These are phyloP conservation scores for Cremastinae sp. DNA, from an alignment of 2,888 invertebrate genomes.

Conservation along the genomic window DNA sequence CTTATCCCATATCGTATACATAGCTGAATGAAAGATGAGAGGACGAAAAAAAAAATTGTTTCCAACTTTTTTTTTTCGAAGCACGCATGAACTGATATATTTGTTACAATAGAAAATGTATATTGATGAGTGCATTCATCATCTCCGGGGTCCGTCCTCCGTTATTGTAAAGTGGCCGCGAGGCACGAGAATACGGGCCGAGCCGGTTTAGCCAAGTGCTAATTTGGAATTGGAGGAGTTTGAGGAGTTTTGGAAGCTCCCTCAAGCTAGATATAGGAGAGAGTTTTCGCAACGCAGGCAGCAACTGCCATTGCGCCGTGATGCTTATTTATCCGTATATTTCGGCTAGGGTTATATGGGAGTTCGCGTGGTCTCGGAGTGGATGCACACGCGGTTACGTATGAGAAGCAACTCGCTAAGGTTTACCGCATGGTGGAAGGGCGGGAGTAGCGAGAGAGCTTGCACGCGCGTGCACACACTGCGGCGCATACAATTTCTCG, in stretches of 20 bases:
- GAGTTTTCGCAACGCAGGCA: slow-evolving; percentile 40
- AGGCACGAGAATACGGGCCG: not conserved
- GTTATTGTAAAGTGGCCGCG: not conserved
- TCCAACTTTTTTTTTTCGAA: not conserved
- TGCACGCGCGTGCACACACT: slow-evolving; percentile 36
- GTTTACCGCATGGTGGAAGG: slow-evolving; percentile 37
- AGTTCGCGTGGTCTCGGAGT: slow-evolving; percentile 26
- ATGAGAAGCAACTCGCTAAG: slow-evolving; percentile 44
- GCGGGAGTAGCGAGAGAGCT: slow-evolving; percentile 29
- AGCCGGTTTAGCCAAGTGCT: slow-evolving; percentile 28
- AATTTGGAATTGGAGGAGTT: slow-evolving; percentile 51
- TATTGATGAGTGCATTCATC: slow-evolving; percentile 8
- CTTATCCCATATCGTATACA: too few relatives aligned
- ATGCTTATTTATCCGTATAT: slow-evolving; percentile 25
- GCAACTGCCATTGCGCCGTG: slow-evolving; percentile 22
- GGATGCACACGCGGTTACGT: slow-evolving; percentile 52
- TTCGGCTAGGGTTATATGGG: not conserved
- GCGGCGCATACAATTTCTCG: slow-evolving; percentile 39
- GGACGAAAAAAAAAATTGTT: too few relatives aligned
- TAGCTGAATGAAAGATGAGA: too few relatives aligned
- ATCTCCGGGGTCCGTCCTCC: slow-evolving; percentile 3
- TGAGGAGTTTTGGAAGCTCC: slow-evolving; percentile 20
- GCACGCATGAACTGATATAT: not conserved
- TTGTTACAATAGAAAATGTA: not conserved
- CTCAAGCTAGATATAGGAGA: not conserved